Percentiles rank a stretch among this genome's conserved stretches.
Evolutionary conservation across 2,797 vertebrate genomes (phyloP).

Genomic region (Gadopsis marmoratus): DNA sequence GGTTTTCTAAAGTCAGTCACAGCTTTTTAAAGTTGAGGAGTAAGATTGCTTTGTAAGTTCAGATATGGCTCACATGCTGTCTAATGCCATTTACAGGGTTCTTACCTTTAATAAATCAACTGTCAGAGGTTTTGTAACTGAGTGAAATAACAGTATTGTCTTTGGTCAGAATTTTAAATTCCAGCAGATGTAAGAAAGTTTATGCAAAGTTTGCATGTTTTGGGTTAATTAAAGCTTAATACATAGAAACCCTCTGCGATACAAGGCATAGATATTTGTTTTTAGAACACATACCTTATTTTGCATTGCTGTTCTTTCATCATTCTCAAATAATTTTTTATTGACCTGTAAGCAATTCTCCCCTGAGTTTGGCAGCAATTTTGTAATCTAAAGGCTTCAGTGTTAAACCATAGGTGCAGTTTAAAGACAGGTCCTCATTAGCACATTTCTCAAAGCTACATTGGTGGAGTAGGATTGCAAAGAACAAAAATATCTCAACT

Average conservation of each 20-base stretch:
- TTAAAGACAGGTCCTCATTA: conserved; percentile 74
- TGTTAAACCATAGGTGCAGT: conserved; percentile 84
- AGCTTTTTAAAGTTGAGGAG: conserved; percentile 21
- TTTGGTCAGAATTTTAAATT: conserved; percentile 20
- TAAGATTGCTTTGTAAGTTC: conserved; percentile 20
- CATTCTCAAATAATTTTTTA: conserved; percentile 37
- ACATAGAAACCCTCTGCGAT: neutral
- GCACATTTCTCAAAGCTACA: conserved; percentile 84
- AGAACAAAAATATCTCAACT: conserved; percentile 87
- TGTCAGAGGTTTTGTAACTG: neutral
- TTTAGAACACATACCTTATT: conserved; percentile 52
- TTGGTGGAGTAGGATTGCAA: conserved; percentile 86
- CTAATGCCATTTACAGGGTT: conserved; percentile 3
- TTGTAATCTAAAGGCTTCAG: conserved; percentile 85
- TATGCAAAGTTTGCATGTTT: conserved; percentile 3
- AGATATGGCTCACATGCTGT: conserved; percentile 19
- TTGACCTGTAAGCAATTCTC: conserved; percentile 41
- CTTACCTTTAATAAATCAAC: conserved; percentile 4
- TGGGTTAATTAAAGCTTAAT: neutral
- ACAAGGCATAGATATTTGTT: conserved; percentile 24
- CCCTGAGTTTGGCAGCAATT: conserved; percentile 75
- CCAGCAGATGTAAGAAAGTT: conserved; percentile 13
- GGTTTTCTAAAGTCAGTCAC: conserved; percentile 26
- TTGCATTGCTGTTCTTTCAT: conserved; percentile 16
- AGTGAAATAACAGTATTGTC: conserved; percentile 3